Base-by-base conservation (phyloP, 2,797 vertebrate genomes). In the Merluccius polli region DNA sequence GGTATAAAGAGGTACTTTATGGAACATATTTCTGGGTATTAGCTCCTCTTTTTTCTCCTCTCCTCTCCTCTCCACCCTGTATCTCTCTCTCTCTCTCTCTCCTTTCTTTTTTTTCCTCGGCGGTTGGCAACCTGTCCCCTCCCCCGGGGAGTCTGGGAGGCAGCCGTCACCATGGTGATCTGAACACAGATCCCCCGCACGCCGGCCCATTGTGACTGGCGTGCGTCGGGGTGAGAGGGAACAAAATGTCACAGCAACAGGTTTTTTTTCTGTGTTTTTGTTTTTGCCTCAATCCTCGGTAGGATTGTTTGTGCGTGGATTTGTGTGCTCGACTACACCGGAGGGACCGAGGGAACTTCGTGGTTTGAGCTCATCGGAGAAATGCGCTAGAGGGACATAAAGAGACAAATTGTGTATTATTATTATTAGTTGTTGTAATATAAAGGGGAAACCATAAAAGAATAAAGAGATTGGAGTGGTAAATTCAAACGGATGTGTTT, bases 221-320 rank as follows among this genome's bases (percentile, higher is more conserved):
- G 84, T 91, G 89, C 74, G 89, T 90, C 82, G 89, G 92, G 92
- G 93, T 94, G 91, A 92, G 92, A 92, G 91, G 83, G 89, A 94
- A 93, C 92, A 92, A 93, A 94, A 94, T 94, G 93, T 94, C 93
- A 94, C 91, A 91, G 93, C 94, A 94, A 94, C 93, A 92, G 93
- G 87, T 89, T 91, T 92, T 52, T 52, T 18, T 21, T 21, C 4
- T 4, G 84, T 92, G 92, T 93, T 93, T 90, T 92, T 93, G 91
- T 93, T 93, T 93, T 92, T 92, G 88, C 44, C 77, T 77, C 79
- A 88, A 85, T 80, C 82, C 92, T 91, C 93, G 0, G 79, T 80
- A 89, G 93, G 88, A 89, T 85, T 91, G 84, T 86, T 86, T 76
- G 73, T 78, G 79, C 88, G 89, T 85, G 86, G 90, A 92, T 93